Percentiles rank a stretch among this genome's conserved stretches.
Evolutionary conservation across 2,888 invertebrate genomes (phyloP).

Genomic region (Phyllotreta cruciferae): DNA sequence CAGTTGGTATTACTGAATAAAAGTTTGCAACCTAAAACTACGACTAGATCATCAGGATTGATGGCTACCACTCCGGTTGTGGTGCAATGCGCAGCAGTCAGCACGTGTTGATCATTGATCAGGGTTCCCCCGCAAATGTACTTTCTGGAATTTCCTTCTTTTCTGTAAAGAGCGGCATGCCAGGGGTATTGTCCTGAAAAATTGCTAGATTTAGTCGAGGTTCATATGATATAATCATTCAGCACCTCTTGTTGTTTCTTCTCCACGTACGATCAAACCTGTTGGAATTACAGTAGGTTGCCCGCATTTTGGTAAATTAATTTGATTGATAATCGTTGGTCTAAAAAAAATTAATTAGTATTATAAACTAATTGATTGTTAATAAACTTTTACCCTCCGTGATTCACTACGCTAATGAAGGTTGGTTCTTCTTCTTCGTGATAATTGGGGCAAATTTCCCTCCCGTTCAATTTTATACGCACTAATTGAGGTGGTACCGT

Average conservation of each 20-base stretch:
- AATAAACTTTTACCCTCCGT: conserved; percentile 28
- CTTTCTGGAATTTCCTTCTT: conserved; percentile 55
- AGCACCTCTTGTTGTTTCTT: conserved; percentile 64
- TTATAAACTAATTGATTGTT: conserved; percentile 1
- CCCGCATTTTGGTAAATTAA: conserved; percentile 53
- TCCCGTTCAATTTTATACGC: conserved; percentile 65
- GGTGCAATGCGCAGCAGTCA: conserved; percentile 72
- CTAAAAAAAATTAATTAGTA: conserved; percentile 18
- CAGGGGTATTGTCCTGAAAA: conserved; percentile 69
- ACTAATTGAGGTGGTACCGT: conserved; percentile 61
- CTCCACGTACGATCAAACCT: conserved; percentile 67
- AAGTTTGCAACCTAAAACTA: conserved; percentile 51
- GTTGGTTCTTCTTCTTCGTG: conserved; percentile 20
- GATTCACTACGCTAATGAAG: neutral
- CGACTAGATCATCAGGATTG: conserved; percentile 50
- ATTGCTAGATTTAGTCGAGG: too few relatives aligned
- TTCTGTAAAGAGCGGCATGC: conserved; percentile 68
- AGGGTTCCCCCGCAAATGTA: conserved; percentile 72
- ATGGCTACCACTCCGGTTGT: conserved; percentile 53
- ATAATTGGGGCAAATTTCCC: conserved; percentile 63
- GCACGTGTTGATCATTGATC: conserved; percentile 63
- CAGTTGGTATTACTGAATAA: neutral
- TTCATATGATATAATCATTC: conserved; percentile 1
- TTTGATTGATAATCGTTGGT: conserved; percentile 21
- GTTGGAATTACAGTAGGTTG: conserved; percentile 61